These are phyloP conservation scores for Parnassius mnemosyne DNA, from an alignment of 2,888 invertebrate species.

Conservation along the genomic window DNA sequence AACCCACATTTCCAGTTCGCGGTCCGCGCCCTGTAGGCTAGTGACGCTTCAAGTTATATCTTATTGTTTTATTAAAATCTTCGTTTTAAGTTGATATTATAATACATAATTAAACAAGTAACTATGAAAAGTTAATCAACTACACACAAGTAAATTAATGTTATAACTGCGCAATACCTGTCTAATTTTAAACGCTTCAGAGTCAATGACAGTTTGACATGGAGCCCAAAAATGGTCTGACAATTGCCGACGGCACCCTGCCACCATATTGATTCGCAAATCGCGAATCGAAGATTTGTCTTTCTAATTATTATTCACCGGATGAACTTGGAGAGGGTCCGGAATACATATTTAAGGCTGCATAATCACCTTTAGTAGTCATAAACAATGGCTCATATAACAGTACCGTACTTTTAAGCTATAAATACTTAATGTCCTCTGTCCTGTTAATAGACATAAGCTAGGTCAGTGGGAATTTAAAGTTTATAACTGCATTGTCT, in stretches of 20 bases:
- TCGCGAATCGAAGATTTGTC: slow-evolving; percentile 22
- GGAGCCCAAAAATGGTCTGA: slow-evolving; percentile 56
- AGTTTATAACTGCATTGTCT: neutral
- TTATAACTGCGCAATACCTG: neutral
- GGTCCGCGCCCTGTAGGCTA: too few species aligned
- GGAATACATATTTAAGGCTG: slow-evolving; percentile 18
- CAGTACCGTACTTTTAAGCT: slow-evolving; percentile 14
- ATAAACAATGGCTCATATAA: slow-evolving; percentile 21
- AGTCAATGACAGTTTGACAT: slow-evolving; percentile 65
- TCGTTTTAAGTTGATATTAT: too few species aligned
- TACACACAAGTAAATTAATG: too few species aligned
- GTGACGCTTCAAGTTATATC: too few species aligned
- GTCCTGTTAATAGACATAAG: neutral
- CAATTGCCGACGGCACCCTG: slow-evolving; percentile 32
- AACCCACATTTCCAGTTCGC: too few species aligned
- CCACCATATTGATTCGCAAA: slow-evolving; percentile 30
- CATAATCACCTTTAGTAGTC: slow-evolving; percentile 23
- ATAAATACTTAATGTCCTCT: slow-evolving; percentile 12
- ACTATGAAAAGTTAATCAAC: too few species aligned
- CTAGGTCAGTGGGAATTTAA: neutral
- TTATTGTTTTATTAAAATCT: too few species aligned
- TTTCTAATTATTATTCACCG: slow-evolving; percentile 18
- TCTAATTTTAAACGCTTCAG: slow-evolving; percentile 9
- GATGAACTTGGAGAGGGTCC: slow-evolving; percentile 1
- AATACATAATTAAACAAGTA: too few species aligned